Percentiles rank a stretch among this genome's conserved stretches.
Evolutionary conservation across 2,888 invertebrate species (phyloP).

Genomic region (Aleiodes leptofemur): DNA sequence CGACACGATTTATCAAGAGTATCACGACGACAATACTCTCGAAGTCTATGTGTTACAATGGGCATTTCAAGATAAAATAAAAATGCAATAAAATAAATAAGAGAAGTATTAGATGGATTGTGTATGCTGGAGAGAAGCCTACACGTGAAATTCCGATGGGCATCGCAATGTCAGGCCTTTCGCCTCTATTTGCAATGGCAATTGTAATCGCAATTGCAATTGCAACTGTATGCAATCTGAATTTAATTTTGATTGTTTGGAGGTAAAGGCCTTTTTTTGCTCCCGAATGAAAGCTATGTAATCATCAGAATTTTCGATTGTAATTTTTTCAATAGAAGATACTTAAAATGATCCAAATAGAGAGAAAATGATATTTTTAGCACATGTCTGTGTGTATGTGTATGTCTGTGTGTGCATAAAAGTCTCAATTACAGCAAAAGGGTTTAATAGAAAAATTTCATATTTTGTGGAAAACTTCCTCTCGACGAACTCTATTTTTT

Average conservation of each 20-base stretch:
- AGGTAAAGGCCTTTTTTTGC: too few relatives aligned
- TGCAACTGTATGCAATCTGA: constrained; percentile 19
- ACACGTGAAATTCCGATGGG: constrained; percentile 20
- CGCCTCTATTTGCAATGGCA: background rate
- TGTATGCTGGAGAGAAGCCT: constrained; percentile 1
- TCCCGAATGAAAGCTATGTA: too few relatives aligned
- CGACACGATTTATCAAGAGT: constrained; percentile 30
- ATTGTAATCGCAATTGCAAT: background rate
- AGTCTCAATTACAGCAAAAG: too few relatives aligned
- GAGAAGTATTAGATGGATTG: background rate
- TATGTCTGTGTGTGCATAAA: too few relatives aligned
- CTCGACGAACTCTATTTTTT: too few relatives aligned
- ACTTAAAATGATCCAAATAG: too few relatives aligned
- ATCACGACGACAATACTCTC: background rate
- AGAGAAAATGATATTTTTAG: too few relatives aligned
- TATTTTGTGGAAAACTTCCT: too few relatives aligned
- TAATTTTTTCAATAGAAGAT: too few relatives aligned
- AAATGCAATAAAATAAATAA: background rate
- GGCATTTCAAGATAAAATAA: background rate
- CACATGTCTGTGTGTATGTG: too few relatives aligned
- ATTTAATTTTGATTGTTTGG: constrained; percentile 23
- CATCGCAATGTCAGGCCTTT: constrained; percentile 35
- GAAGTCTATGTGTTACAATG: background rate
- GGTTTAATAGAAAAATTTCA: too few relatives aligned
- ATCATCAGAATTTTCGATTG: too few relatives aligned